Evolutionary conservation across 2,797 vertebrate genomes (phyloP).

Genomic region (Cyclura pinguis): DNA sequence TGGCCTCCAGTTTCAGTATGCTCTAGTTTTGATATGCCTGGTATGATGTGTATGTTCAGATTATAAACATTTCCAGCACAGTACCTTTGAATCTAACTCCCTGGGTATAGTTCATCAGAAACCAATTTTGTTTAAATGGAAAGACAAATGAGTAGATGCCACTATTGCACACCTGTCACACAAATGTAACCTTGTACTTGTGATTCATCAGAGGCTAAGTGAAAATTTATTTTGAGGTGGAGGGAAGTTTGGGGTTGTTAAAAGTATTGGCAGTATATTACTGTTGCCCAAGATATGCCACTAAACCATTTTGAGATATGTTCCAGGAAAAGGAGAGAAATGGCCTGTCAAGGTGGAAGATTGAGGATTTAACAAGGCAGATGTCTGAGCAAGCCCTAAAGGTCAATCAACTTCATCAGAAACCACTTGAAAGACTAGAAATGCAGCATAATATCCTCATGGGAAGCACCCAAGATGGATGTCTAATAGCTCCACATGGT

Average conservation of each 20-base stretch:
- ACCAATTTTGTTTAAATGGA: constrained; percentile 26
- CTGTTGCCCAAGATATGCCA: neutral
- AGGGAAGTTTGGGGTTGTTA: constrained; percentile 17
- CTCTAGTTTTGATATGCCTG: constrained; percentile 22
- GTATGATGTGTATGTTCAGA: constrained; percentile 36
- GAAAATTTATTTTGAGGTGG: constrained; percentile 32
- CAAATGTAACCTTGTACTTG: constrained; percentile 29
- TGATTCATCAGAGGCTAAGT: constrained; percentile 16
- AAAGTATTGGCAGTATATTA: constrained; percentile 28
- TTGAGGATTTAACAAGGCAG: constrained; percentile 26
- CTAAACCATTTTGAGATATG: neutral
- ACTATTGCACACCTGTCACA: constrained; percentile 7
- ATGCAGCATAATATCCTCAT: neutral
- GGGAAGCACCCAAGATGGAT: neutral
- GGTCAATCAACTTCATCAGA: constrained; percentile 30
- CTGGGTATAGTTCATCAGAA: constrained; percentile 28
- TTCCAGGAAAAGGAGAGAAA: constrained; percentile 37
- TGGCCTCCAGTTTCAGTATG: neutral
- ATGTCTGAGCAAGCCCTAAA: constrained; percentile 40
- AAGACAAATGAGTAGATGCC: constrained; percentile 44
- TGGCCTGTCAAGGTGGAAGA: constrained; percentile 30
- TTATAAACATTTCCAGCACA: constrained; percentile 39
- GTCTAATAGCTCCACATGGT: neutral
- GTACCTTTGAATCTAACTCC: constrained; percentile 27
- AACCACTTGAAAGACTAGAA: constrained; percentile 32